A percentile compares a stretch with the other conserved stretches of the same genome.
phyloP scores from a whole-genome alignment of 2,797 vertebrate genomes.

The Hoplostethus atlanticus region DNA sequence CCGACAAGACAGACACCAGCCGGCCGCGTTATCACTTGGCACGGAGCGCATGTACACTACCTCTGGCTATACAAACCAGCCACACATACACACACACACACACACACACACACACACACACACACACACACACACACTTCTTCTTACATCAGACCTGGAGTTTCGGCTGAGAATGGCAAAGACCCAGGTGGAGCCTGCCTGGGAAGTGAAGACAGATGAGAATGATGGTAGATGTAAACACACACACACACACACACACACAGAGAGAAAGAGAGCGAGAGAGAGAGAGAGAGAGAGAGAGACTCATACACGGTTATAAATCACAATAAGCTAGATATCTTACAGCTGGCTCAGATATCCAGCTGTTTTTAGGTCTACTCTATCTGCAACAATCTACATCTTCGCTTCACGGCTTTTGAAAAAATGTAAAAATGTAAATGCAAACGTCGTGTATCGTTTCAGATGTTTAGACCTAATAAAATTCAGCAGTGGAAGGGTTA shows the following conservation, averaged over 20 bases:
- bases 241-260: constrained; percentile 1
- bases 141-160: neutral
- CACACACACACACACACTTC: constrained; percentile 7
- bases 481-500: constrained; percentile 84
- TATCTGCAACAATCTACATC: neutral
- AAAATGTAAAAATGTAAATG: neutral
- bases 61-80: constrained; percentile 24
- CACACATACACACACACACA: too few relatives aligned
- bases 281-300: too few relatives aligned
- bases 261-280: neutral
- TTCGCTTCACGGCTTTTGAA: neutral
- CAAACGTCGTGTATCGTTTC: constrained; percentile 47
- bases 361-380: neutral
- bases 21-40: constrained; percentile 62
- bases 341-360: neutral
- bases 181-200: too few relatives aligned
- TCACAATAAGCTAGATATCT: too few relatives aligned
- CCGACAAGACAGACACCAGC: constrained; percentile 59
- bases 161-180: too few relatives aligned
- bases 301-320: too few relatives aligned
- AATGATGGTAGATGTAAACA: neutral
- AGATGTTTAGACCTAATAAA: constrained; percentile 66
- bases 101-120: neutral
- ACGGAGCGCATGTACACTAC: constrained; percentile 17
- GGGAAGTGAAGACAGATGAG: too few relatives aligned